These are phyloP conservation scores for Littorina saxatilis DNA, from an alignment of 1,140 invertebrate species.

Conservation along the genomic window DNA sequence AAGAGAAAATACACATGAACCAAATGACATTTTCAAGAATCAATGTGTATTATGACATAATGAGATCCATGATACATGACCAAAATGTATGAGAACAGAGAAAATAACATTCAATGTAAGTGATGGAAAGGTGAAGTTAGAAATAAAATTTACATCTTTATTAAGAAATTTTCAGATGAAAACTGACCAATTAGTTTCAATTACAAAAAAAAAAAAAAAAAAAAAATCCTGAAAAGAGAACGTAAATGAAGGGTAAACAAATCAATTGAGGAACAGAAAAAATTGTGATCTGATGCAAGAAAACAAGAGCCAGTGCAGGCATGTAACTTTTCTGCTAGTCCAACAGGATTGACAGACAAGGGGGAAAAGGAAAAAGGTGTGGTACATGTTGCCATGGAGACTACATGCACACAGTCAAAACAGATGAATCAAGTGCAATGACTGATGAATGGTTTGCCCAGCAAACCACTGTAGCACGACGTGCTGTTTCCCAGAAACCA, in stretches of 20 bases:
- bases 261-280: background rate
- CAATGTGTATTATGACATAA: slow-evolving; percentile 43
- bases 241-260: background rate
- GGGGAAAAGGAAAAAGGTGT: background rate
- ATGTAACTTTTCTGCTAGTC: background rate
- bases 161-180: slow-evolving; percentile 22
- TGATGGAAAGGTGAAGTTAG: slow-evolving; percentile 37
- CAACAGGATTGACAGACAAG: background rate
- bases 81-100: slow-evolving; percentile 36
- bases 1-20: background rate
- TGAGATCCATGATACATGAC: slow-evolving; percentile 46
- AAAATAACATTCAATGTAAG: slow-evolving; percentile 31
- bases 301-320: background rate
- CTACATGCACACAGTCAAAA: slow-evolving; percentile 12
- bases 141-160: slow-evolving; percentile 48
- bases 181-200: background rate
- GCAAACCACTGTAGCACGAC: background rate
- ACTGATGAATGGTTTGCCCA: background rate
- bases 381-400: slow-evolving; percentile 11
- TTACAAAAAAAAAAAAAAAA: background rate
- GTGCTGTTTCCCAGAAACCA: too few species aligned
- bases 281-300: background rate
- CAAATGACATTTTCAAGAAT: slow-evolving; percentile 30
- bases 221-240: background rate
- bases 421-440: slow-evolving; percentile 5